Evolutionary conservation across 2,113 vertebrate genomes (phyloP).

Genomic region (Peromyscus polionotus): DNA sequence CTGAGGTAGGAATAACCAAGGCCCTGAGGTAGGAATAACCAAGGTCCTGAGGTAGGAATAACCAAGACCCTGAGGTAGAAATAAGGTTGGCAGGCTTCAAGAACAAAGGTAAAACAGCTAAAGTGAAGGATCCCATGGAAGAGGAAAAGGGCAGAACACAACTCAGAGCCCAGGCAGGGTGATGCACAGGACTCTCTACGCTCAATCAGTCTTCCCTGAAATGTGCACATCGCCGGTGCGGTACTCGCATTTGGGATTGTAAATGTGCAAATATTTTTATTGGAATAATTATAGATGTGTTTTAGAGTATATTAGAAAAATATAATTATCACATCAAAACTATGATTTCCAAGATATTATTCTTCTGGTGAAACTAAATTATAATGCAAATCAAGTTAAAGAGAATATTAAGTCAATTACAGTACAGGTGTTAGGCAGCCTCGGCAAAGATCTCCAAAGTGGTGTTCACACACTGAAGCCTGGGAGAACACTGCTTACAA

Average conservation of each 20-base stretch:
- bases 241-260: background rate
- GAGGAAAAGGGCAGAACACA: background rate
- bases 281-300: slow-evolving; percentile 39
- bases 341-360: slow-evolving; percentile 47
- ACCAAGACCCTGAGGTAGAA: background rate
- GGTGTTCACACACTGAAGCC: background rate
- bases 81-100: background rate
- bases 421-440: slow-evolving; percentile 34
- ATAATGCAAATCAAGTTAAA: slow-evolving; percentile 54
- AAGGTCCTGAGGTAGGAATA: background rate
- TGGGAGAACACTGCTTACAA: background rate
- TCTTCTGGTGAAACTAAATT: slow-evolving; percentile 61
- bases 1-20: background rate
- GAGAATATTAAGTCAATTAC: slow-evolving; percentile 44
- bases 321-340: slow-evolving; percentile 65
- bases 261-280: slow-evolving; percentile 34
- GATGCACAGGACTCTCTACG: background rate
- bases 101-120: background rate
- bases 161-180: background rate
- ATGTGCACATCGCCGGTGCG: accelerated
- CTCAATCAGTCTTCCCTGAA: background rate
- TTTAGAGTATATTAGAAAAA: slow-evolving; percentile 53
- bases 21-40: background rate
- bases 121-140: background rate
- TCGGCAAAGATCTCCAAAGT: slow-evolving; percentile 1